Evolutionary conservation across 2,888 invertebrate genomes (phyloP).

Genomic region (Agriopis leucophaearia): DNA sequence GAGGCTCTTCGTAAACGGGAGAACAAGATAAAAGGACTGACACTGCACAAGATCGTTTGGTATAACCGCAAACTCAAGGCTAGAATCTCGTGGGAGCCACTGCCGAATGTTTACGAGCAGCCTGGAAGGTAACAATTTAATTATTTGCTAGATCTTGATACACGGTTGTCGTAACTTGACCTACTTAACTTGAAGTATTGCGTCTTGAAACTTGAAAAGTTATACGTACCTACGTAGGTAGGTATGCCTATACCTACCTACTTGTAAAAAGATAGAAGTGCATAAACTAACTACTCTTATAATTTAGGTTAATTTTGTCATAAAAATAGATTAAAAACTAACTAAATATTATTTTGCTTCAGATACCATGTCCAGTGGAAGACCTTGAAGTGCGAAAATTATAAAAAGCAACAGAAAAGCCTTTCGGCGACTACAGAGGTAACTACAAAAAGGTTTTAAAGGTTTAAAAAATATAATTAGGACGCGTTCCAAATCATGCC

Average conservation of each 20-base stretch:
- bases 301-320: too few species aligned
- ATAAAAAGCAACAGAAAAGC: conserved; percentile 71
- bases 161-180: conserved; percentile 2
- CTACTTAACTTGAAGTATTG: conserved; percentile 3
- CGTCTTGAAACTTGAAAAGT: not conserved
- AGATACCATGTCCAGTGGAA: conserved; percentile 78
- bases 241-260: too few species aligned
- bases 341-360: conserved; percentile 43
- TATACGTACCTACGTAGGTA: too few species aligned
- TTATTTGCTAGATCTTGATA: conserved; percentile 10
- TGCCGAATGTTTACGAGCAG: conserved; percentile 56
- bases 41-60: conserved; percentile 75
- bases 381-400: conserved; percentile 69
- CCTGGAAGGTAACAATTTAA: conserved; percentile 59
- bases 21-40: conserved; percentile 68
- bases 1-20: conserved; percentile 64
- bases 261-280: too few species aligned
- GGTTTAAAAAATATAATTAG: too few species aligned
- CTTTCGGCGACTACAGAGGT: conserved; percentile 86
- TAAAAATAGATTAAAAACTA: not conserved
- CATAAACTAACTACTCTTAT: too few species aligned
- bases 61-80: conserved; percentile 74
- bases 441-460: conserved; percentile 32
- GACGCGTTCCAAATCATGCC: too few species aligned
- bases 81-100: conserved; percentile 73